phyloP scores from a whole-genome alignment of 2,797 vertebrate genomes.

The Cyclura pinguis region DNA sequence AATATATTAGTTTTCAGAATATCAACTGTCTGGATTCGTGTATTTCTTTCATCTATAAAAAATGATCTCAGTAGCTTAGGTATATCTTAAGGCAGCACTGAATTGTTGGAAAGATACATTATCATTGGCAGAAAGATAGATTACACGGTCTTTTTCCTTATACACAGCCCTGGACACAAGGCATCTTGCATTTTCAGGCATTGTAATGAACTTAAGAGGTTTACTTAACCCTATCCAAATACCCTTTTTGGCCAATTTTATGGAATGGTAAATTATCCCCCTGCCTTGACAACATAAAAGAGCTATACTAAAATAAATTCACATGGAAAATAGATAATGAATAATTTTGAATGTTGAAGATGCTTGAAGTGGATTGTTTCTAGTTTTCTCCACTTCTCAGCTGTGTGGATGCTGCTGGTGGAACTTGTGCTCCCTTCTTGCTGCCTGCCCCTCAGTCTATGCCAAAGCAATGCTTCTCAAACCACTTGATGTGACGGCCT shows the following conservation, averaged over 20 bases:
- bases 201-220: neutral
- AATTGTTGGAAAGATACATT: neutral
- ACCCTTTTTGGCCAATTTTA: neutral
- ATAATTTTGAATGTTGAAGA: neutral
- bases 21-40: neutral
- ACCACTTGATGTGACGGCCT: no score
- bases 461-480: no score
- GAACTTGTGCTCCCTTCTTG: neutral
- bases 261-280: neutral
- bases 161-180: neutral
- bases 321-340: neutral
- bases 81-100: neutral
- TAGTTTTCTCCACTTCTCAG: neutral
- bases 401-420: neutral
- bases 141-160: neutral
- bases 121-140: neutral
- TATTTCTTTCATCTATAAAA: neutral
- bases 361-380: neutral
- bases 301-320: neutral
- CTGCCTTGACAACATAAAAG: neutral
- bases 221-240: neutral
- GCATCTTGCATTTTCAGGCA: neutral
- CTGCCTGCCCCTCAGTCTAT: neutral
- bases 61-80: no score
- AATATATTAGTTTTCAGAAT: neutral